phyloP scores from a whole-genome alignment of 1,140 invertebrate species.

The Caenorhabditis tropicalis region DNA sequence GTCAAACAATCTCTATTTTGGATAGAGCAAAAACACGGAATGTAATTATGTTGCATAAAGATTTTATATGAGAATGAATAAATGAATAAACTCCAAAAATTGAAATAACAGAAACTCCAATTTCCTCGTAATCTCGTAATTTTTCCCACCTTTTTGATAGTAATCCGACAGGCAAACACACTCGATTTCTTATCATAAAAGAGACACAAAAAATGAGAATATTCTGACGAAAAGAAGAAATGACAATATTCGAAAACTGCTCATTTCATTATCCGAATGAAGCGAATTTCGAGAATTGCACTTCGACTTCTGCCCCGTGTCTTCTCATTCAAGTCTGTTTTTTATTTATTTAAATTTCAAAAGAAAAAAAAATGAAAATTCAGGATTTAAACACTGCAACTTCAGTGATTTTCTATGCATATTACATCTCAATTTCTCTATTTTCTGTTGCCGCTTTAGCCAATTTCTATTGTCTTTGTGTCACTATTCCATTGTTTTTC shows the following conservation, averaged over 20 bases:
- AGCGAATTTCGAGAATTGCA: neutral
- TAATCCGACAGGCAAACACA: too few species aligned
- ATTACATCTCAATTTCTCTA: neutral
- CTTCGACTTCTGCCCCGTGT: neutral
- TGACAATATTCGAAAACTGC: conserved; percentile 20
- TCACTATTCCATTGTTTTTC: neutral
- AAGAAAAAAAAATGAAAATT: neutral
- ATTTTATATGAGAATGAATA: too few species aligned
- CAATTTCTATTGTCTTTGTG: neutral
- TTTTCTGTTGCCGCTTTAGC: neutral
- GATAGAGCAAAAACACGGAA: neutral
- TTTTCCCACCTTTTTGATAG: too few species aligned
- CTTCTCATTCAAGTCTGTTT: neutral
- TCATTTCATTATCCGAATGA: neutral
- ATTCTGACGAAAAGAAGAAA: too few species aligned
- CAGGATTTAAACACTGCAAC: neutral
- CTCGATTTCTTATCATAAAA: too few species aligned
- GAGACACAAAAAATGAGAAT: too few species aligned
- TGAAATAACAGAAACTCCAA: too few species aligned
- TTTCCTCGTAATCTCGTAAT: too few species aligned
- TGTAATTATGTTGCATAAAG: neutral
- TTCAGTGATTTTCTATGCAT: neutral
- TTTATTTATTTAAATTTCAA: neutral
- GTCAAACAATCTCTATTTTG: neutral
- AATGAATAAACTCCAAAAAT: too few species aligned